These are phyloP conservation scores for Diglossa brunneiventris DNA, from an alignment of 2,113 vertebrate genomes.

Conservation along the genomic window DNA sequence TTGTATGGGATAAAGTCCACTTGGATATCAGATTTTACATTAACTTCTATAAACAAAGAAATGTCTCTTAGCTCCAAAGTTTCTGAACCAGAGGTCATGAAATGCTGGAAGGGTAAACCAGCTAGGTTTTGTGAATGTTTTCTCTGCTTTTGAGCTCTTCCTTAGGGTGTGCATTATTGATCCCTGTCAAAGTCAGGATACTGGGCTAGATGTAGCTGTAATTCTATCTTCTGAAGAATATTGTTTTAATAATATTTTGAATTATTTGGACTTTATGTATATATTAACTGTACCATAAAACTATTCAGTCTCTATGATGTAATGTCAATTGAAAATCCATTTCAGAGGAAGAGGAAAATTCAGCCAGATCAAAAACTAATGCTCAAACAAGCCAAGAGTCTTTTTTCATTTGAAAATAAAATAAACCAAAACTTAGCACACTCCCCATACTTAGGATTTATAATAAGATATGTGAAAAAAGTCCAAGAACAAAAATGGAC, in stretches of 20 bases:
- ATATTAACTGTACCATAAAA: background rate
- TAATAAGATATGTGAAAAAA: background rate
- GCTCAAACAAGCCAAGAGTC: background rate
- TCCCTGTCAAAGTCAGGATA: background rate
- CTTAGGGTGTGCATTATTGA: background rate
- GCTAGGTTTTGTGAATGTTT: background rate
- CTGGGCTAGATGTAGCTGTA: background rate
- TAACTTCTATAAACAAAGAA: background rate
- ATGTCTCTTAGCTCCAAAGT: background rate
- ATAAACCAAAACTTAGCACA: background rate
- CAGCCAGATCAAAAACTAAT: background rate
- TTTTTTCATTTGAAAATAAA: background rate
- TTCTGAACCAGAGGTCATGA: background rate
- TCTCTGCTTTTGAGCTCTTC: background rate
- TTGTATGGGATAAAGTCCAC: background rate
- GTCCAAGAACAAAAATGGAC: background rate
- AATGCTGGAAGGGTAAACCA: background rate
- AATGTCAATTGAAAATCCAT: background rate
- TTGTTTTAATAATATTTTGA: background rate
- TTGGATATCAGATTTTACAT: background rate
- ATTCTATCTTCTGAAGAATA: background rate
- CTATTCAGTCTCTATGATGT: background rate
- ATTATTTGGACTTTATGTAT: background rate
- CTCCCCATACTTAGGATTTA: background rate
- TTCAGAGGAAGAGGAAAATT: background rate